These are phyloP conservation scores for Chelonia mydas DNA, from an alignment of 2,797 vertebrate species.

Conservation along the genomic window DNA sequence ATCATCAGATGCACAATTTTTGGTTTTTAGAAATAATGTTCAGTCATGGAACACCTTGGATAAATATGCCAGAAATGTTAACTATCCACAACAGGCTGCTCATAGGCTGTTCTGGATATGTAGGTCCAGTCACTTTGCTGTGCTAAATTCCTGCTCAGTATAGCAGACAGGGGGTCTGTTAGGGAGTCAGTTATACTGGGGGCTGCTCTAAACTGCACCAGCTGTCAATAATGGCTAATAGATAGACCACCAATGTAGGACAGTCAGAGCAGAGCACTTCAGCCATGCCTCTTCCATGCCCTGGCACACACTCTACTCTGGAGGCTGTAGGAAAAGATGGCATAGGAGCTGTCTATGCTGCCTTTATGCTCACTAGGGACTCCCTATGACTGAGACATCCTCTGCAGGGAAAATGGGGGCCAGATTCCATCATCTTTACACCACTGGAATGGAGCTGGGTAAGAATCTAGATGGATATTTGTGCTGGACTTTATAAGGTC, in stretches of 20 bases:
- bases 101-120: neutral
- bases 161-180: neutral
- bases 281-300: neutral
- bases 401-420: neutral
- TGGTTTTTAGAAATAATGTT: neutral
- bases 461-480: too few relatives aligned
- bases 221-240: rapidly evolving
- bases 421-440: neutral
- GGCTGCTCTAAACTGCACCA: neutral
- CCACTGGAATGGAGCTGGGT: neutral
- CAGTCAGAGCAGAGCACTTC: neutral
- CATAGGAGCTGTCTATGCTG: neutral
- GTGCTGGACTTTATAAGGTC: neutral
- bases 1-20: neutral
- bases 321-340: neutral
- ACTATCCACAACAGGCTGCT: neutral
- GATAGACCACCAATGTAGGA: neutral
- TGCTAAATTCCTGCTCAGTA: neutral
- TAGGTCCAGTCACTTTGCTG: neutral
- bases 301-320: neutral
- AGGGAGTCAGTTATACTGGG: rapidly evolving
- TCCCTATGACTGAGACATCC: neutral
- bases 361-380: neutral
- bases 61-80: neutral
- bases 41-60: neutral